Evolutionary conservation across 2,113 vertebrate species (phyloP).

Genomic region (Callochromis pleurospilus): DNA sequence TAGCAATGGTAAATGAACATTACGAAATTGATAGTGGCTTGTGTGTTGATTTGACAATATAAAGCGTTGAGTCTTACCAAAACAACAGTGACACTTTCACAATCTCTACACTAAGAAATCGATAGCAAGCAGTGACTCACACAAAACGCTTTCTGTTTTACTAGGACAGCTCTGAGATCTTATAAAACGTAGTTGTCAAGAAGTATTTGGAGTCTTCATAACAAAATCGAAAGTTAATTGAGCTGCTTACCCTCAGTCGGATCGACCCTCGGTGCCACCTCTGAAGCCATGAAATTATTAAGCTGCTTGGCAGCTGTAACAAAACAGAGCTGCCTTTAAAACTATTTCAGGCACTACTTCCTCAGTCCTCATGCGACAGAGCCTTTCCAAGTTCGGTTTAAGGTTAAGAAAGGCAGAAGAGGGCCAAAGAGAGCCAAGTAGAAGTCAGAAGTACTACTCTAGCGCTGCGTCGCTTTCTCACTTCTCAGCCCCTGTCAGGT

Average conservation of each 20-base stretch:
- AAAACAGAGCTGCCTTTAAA: background rate
- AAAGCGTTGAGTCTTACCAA: background rate
- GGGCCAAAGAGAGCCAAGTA: background rate
- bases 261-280: background rate
- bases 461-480: fast-evolving
- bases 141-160: background rate
- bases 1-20: background rate
- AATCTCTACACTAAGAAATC: background rate
- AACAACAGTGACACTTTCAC: background rate
- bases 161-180: background rate
- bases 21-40: background rate
- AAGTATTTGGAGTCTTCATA: background rate
- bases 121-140: background rate
- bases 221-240: conserved; percentile 10
- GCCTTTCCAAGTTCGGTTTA: background rate
- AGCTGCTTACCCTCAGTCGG: conserved; percentile 35
- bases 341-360: background rate
- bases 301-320: background rate
- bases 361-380: background rate
- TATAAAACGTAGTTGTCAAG: background rate
- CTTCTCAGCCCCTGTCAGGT: background rate
- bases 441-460: background rate
- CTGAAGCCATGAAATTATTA: conserved; percentile 4
- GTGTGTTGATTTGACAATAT: background rate
- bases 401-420: fast-evolving